A percentile compares a stretch with the other conserved stretches of the same genome.
Evolutionary conservation across 2,797 vertebrate genomes (phyloP).

Genomic region (Protosalanx chinensis): DNA sequence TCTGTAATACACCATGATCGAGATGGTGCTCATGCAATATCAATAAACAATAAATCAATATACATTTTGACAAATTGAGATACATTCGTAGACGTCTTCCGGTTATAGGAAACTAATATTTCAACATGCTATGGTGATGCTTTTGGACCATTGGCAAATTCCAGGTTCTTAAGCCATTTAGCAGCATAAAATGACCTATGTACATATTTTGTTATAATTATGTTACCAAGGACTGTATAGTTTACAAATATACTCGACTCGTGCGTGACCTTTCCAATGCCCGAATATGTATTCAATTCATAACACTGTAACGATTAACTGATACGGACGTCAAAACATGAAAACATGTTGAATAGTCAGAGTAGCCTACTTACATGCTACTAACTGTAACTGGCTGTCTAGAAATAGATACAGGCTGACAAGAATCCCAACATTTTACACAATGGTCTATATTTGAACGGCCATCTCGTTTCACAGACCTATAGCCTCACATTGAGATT

Average conservation of each 20-base stretch:
- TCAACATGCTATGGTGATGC: too few relatives aligned
- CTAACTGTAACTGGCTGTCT: background rate
- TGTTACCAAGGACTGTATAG: conserved; percentile 11
- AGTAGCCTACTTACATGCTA: background rate
- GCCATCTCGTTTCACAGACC: conserved; percentile 50
- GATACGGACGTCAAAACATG: background rate
- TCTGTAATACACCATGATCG: background rate
- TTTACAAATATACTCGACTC: background rate
- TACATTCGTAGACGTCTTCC: too few relatives aligned
- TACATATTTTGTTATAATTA: conserved; percentile 52
- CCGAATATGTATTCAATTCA: background rate
- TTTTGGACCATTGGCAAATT: background rate
- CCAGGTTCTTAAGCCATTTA: conserved; percentile 5
- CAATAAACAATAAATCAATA: conserved; percentile 4
- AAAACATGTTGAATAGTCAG: background rate
- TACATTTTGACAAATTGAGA: too few relatives aligned
- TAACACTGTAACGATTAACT: background rate
- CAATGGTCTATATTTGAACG: conserved; percentile 45
- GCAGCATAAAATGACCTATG: conserved; percentile 11
- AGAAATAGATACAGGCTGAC: conserved; percentile 26
- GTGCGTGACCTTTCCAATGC: background rate
- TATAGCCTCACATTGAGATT: conserved; percentile 33
- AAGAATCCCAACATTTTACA: conserved; percentile 49
- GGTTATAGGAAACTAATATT: too few relatives aligned
- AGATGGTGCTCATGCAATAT: background rate